Evolutionary conservation across 2,888 invertebrate species (phyloP).

Genomic region (Lasius platythorax): DNA sequence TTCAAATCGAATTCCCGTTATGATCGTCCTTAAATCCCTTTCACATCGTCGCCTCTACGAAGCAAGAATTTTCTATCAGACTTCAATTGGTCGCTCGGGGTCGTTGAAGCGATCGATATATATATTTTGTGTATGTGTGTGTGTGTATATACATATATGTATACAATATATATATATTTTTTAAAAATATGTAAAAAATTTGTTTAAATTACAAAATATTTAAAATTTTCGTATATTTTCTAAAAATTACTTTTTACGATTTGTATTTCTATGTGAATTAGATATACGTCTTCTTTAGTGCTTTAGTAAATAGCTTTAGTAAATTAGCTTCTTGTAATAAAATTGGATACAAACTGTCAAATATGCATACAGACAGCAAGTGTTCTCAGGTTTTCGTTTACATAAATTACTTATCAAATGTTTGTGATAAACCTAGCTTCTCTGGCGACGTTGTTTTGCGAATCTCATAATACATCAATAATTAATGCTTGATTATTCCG

Average conservation of each 20-base stretch:
- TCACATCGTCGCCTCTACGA: constrained; percentile 34
- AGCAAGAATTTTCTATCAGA: constrained; percentile 28
- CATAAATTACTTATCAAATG: constrained; percentile 18
- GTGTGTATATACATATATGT: not conserved
- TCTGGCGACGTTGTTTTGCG: not conserved
- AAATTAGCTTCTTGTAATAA: not conserved
- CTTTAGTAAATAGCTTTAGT: not conserved
- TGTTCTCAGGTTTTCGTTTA: constrained; percentile 21
- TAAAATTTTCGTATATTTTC: not conserved
- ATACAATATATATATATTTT: not conserved
- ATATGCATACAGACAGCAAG: not conserved
- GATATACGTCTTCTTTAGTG: not conserved
- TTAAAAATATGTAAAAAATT: not conserved
- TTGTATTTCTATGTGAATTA: not conserved
- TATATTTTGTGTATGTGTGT: not conserved
- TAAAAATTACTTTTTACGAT: not conserved
- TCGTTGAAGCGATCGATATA: not conserved
- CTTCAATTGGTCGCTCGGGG: not conserved
- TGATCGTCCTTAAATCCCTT: constrained; percentile 50
- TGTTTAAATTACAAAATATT: not conserved
- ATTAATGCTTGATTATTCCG: constrained; percentile 42
- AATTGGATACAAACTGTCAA: not conserved
- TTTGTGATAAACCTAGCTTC: not conserved
- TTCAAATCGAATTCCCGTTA: constrained; percentile 26
- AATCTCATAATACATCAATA: constrained; percentile 6